phyloP scores from a whole-genome alignment of 2,113 vertebrate genomes.

The Sylvilagus bachmani region DNA sequence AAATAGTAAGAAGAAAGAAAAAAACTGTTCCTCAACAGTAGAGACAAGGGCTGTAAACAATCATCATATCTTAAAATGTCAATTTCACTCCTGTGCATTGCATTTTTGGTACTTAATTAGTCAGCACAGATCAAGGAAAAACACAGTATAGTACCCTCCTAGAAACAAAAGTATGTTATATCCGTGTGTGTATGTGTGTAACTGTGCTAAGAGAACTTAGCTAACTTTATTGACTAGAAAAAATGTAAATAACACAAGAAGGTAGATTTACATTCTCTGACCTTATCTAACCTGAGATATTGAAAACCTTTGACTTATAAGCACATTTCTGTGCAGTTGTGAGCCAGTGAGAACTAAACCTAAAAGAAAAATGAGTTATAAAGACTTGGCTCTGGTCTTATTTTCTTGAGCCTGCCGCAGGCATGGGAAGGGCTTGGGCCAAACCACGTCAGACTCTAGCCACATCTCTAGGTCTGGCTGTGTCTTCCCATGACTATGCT shows the following conservation, averaged over 20 bases:
- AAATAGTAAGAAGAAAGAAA: no score
- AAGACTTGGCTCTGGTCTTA: background rate
- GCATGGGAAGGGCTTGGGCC: background rate
- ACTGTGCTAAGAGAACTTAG: background rate
- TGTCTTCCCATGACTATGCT: background rate
- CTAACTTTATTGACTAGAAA: background rate
- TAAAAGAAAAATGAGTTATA: background rate
- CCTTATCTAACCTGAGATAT: conserved; percentile 6
- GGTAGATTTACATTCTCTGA: background rate
- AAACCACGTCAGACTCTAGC: background rate
- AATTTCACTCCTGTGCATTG: no score
- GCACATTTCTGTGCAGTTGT: background rate
- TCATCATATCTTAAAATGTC: no score
- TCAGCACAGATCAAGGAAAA: no score
- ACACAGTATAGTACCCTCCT: background rate
- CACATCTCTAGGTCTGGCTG: background rate
- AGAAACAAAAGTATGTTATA: background rate
- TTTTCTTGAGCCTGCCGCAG: no score
- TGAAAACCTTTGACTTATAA: background rate
- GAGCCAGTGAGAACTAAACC: background rate
- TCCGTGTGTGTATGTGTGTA: background rate
- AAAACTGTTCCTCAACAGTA: no score
- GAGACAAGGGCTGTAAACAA: no score
- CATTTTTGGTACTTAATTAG: no score
- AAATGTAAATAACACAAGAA: background rate